Conservation (phyloP, 2,797 vertebrate genomes). For the Chaetophractus vellerosus region DNA sequence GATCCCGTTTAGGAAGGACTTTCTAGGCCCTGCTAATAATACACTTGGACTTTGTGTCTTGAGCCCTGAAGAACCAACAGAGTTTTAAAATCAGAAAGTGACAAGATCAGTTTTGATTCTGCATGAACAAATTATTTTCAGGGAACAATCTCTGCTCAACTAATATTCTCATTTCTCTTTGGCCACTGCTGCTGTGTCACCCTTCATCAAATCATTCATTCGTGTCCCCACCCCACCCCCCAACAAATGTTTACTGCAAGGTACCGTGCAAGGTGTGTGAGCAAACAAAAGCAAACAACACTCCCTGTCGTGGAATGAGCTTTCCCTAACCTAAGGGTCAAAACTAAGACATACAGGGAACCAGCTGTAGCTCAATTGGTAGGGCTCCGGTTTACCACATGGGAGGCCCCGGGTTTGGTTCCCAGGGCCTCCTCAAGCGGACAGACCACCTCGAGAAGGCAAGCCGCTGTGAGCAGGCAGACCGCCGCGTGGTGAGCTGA, state of each 20-base stretch:
- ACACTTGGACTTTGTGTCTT: conserved; percentile 53
- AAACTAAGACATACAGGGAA: not conserved
- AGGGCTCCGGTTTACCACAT: too few relatives aligned
- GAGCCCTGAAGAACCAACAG: conserved; percentile 41
- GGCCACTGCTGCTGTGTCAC: not conserved
- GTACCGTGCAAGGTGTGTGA: not conserved
- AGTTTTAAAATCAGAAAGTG: conserved; percentile 70
- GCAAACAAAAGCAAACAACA: not conserved
- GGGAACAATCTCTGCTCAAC: conserved; percentile 40
- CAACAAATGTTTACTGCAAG: conserved; percentile 35
- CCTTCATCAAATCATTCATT: conserved; percentile 67
- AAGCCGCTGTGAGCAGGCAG: too few relatives aligned
- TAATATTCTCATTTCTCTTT: conserved; percentile 66
- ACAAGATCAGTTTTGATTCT: conserved; percentile 69
- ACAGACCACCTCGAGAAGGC: too few relatives aligned
- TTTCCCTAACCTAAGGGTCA: not conserved
- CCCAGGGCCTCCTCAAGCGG: too few relatives aligned
- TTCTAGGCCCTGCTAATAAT: conserved; percentile 6
- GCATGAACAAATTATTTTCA: conserved; percentile 67
- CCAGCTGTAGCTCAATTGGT: too few relatives aligned
- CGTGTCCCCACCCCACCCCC: not conserved
- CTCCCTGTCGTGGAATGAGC: not conserved
- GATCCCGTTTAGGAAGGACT: not conserved
- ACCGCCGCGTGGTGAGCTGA: too few relatives aligned
- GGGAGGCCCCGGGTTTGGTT: too few relatives aligned